A percentile compares a stretch with the other conserved stretches of the same genome.
These are phyloP conservation scores for Cerceris ruficornis DNA, from an alignment of 2,888 invertebrate genomes.

Conservation along the genomic window DNA sequence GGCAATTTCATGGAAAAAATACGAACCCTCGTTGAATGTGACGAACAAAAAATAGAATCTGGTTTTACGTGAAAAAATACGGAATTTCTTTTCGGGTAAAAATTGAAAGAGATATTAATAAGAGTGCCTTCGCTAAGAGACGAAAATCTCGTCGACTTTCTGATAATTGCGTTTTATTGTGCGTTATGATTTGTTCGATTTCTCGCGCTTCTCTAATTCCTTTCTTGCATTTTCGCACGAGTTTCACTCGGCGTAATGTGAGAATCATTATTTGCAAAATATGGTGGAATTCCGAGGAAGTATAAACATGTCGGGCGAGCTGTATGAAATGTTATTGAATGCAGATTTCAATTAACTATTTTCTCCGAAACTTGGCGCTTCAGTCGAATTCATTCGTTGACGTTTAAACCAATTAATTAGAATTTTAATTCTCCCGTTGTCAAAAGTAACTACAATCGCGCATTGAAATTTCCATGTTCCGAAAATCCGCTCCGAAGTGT, in stretches of 20 bases:
- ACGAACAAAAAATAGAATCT: neutral
- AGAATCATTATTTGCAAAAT: neutral
- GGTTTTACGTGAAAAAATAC: neutral
- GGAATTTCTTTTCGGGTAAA: neutral
- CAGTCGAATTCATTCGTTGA: neutral
- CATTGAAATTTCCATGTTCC: neutral
- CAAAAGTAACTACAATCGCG: too few relatives aligned
- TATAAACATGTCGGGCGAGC: too few relatives aligned
- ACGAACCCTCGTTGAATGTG: constrained; percentile 4
- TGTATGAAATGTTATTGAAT: too few relatives aligned
- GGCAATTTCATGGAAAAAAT: constrained; percentile 17
- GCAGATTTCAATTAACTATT: too few relatives aligned
- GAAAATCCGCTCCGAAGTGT: neutral
- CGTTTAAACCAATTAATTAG: neutral
- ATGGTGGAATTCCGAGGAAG: neutral
- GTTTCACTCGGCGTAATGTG: neutral
- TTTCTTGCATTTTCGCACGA: neutral
- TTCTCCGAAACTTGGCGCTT: too few relatives aligned
- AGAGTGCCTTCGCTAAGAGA: too few relatives aligned
- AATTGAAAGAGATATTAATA: too few relatives aligned
- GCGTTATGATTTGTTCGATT: too few relatives aligned
- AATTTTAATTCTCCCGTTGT: neutral
- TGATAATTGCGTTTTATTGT: too few relatives aligned
- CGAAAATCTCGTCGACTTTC: too few relatives aligned
- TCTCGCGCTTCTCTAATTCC: neutral